Conservation (phyloP, 2,888 invertebrate genomes). For the Philereme transversata region DNA sequence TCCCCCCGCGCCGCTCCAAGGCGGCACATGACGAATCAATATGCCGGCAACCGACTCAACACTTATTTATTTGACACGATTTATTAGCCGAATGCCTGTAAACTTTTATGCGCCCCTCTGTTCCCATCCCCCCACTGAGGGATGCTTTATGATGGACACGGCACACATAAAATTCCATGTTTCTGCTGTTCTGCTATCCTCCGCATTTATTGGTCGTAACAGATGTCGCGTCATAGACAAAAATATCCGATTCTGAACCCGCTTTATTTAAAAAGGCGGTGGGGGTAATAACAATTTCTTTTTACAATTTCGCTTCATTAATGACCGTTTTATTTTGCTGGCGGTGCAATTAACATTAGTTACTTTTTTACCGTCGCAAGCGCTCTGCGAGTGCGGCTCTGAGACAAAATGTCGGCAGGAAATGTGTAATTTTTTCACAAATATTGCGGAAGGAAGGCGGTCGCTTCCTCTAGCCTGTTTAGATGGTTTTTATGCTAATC, state of each 20-base stretch:
- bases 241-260: constrained; percentile 38
- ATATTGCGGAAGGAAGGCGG: constrained; percentile 81
- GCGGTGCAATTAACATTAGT: constrained; percentile 74
- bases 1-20: constrained; percentile 70
- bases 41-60: constrained; percentile 84
- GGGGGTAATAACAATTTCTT: constrained; percentile 61
- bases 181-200: constrained; percentile 63
- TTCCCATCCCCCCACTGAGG: constrained; percentile 58
- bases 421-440: constrained; percentile 80
- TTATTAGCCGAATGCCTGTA: constrained; percentile 83
- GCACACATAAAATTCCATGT: constrained; percentile 78
- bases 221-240: constrained; percentile 61
- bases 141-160: constrained; percentile 79
- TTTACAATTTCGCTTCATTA: constrained; percentile 68
- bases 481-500: constrained; percentile 83
- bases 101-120: constrained; percentile 78
- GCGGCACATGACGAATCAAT: constrained; percentile 84
- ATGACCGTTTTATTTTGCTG: constrained; percentile 70
- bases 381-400: constrained; percentile 55
- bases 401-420: constrained; percentile 77
- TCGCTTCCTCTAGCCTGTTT: constrained; percentile 76
- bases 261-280: constrained; percentile 39
- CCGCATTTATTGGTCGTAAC: constrained; percentile 72
- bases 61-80: constrained; percentile 84
- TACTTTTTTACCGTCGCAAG: constrained; percentile 63